Percentiles rank a stretch among this genome's conserved stretches.
phyloP scores from a whole-genome alignment of 2,888 invertebrate species.

The Rhopalosiphum nymphaeae region DNA sequence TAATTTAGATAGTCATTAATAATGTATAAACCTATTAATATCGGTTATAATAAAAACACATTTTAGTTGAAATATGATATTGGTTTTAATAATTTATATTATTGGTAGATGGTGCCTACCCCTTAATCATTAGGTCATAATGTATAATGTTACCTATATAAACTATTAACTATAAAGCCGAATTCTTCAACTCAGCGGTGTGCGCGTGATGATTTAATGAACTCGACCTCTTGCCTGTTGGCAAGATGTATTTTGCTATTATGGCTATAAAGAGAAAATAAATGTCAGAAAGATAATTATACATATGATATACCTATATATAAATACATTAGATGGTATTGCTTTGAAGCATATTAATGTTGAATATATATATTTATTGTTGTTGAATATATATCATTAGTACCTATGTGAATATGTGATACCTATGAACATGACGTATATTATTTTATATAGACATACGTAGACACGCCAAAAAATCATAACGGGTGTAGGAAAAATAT shows the following conservation, averaged over 20 bases:
- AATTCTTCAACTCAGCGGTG: slow-evolving; percentile 6
- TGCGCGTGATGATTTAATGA: slow-evolving; percentile 5
- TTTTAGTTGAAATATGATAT: not conserved
- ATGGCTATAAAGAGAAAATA: slow-evolving; percentile 35
- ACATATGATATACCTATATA: not conserved
- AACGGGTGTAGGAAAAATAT: not conserved
- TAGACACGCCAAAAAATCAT: slow-evolving; percentile 24
- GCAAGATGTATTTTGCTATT: not conserved
- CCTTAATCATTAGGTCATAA: not conserved
- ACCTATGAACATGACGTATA: not conserved
- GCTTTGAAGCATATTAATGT: not conserved
- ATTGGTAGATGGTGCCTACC: not conserved
- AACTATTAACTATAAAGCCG: not conserved
- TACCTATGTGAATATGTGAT: not conserved
- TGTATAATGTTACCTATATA: not conserved
- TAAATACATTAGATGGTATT: not conserved
- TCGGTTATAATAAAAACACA: not conserved
- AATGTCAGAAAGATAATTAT: slow-evolving; percentile 44
- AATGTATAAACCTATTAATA: not conserved
- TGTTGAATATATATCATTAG: not conserved
- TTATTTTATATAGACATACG: not conserved
- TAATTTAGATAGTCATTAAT: not conserved
- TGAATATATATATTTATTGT: not conserved
- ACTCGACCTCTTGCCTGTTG: slow-evolving; percentile 40
- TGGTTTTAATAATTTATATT: not conserved